Percentiles rank a stretch among this genome's conserved stretches.
Evolutionary conservation across 2,797 vertebrate genomes (phyloP).

Genomic region (Hyperoplus immaculatus): DNA sequence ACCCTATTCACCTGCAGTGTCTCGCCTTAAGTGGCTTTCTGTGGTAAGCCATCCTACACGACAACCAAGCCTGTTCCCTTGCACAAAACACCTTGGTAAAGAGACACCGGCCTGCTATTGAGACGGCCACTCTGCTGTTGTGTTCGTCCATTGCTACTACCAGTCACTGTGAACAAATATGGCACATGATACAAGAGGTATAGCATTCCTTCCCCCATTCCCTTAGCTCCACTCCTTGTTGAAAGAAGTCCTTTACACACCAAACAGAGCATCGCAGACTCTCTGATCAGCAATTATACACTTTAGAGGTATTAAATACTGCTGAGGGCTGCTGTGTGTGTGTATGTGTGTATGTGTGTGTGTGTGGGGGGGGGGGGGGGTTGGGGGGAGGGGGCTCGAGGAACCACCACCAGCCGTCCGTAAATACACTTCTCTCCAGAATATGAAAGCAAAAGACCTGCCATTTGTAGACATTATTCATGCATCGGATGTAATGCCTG

Average conservation of each 20-base stretch:
- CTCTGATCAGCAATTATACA: conserved; percentile 87
- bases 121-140: conserved; percentile 65
- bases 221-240: conserved; percentile 55
- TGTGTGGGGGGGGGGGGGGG: no score
- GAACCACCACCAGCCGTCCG: conserved; percentile 73
- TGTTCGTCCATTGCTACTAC: conserved; percentile 54
- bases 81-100: conserved; percentile 73
- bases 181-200: conserved; percentile 80
- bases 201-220: conserved; percentile 69
- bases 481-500: conserved; percentile 74
- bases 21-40: conserved; percentile 66
- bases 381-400: conserved; percentile 64
- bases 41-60: conserved; percentile 55
- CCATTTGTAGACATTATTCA: conserved; percentile 84
- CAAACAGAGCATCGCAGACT: conserved; percentile 77
- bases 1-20: no score
- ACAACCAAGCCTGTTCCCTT: conserved; percentile 59
- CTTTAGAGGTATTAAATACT: conserved; percentile 83
- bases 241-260: conserved; percentile 79
- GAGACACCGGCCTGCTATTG: conserved; percentile 62
- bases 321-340: conserved; percentile 38
- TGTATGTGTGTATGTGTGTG: no score
- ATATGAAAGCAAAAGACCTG: conserved; percentile 78
- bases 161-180: conserved; percentile 74
- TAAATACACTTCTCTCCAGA: conserved; percentile 77